These are phyloP conservation scores for Augochlora pura DNA, from an alignment of 1,140 invertebrate species.

Conservation along the genomic window DNA sequence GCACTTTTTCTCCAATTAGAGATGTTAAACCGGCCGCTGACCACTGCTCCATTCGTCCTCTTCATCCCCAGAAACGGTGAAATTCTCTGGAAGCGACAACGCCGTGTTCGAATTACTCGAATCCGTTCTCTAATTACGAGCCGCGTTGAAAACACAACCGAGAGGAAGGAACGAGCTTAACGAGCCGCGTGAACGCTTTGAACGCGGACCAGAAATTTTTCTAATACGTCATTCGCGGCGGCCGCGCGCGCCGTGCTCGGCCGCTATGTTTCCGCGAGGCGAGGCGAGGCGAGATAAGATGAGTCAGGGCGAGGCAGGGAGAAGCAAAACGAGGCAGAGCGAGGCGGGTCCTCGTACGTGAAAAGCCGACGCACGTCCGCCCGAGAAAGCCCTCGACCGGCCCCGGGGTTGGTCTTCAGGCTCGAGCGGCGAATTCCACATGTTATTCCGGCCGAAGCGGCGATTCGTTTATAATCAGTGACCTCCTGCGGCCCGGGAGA, in stretches of 20 bases:
- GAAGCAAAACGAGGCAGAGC: too few relatives aligned
- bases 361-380: neutral
- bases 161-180: neutral
- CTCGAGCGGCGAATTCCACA: neutral
- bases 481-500: neutral
- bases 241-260: too few relatives aligned
- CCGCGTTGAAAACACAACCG: neutral
- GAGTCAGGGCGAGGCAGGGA: too few relatives aligned
- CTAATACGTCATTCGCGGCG: conserved; percentile 7
- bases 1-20: conserved; percentile 1
- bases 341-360: neutral
- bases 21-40: neutral
- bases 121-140: conserved; percentile 18
- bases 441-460: conserved; percentile 6
- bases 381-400: neutral
- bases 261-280: neutral
- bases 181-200: conserved; percentile 5
- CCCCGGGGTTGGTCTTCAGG: too few relatives aligned
- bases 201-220: neutral
- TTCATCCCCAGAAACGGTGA: too few relatives aligned
- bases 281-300: too few relatives aligned
- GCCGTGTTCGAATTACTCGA: conserved; percentile 10
- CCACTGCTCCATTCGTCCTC: too few relatives aligned
- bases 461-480: conserved; percentile 27
- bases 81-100: neutral